These are phyloP conservation scores for Dendrocincla tyrannina DNA, from an alignment of 2,797 vertebrate genomes.

Conservation along the genomic window DNA sequence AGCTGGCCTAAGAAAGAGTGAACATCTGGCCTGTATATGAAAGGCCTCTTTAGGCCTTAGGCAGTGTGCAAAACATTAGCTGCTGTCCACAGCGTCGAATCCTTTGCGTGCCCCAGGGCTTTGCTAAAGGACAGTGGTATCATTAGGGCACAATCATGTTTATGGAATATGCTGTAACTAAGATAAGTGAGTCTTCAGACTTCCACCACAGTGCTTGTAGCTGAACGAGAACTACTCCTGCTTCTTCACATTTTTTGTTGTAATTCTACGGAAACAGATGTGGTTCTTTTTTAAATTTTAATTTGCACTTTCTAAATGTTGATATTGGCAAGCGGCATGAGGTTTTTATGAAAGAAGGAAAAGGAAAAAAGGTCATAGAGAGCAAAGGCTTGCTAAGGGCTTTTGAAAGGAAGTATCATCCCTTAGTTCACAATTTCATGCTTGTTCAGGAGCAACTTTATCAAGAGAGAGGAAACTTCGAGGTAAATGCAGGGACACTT, in stretches of 20 bases:
- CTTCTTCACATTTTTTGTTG: neutral
- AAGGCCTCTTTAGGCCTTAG: constrained; percentile 76
- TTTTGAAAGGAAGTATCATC: neutral
- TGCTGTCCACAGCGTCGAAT: constrained; percentile 73
- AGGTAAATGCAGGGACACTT: constrained; percentile 55
- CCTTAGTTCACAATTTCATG: neutral
- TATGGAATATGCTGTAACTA: constrained; percentile 24
- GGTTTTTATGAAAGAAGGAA: neutral
- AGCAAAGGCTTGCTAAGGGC: neutral
- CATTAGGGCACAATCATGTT: constrained; percentile 49
- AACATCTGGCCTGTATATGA: constrained; percentile 81
- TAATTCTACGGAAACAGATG: neutral
- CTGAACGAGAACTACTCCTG: neutral
- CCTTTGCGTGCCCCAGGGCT: constrained; percentile 50
- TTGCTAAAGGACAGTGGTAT: constrained; percentile 68
- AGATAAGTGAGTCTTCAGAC: constrained; percentile 28
- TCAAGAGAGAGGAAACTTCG: constrained; percentile 30
- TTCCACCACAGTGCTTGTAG: neutral
- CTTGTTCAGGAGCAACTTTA: constrained; percentile 48
- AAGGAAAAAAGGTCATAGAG: neutral
- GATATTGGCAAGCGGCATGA: neutral
- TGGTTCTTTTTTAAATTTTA: neutral
- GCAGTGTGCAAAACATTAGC: constrained; percentile 58
- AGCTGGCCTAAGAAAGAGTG: constrained; percentile 79
- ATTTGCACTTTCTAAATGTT: neutral